These are phyloP conservation scores for Montifringilla adamsi DNA, from an alignment of 2,113 vertebrate species.

Conservation along the genomic window DNA sequence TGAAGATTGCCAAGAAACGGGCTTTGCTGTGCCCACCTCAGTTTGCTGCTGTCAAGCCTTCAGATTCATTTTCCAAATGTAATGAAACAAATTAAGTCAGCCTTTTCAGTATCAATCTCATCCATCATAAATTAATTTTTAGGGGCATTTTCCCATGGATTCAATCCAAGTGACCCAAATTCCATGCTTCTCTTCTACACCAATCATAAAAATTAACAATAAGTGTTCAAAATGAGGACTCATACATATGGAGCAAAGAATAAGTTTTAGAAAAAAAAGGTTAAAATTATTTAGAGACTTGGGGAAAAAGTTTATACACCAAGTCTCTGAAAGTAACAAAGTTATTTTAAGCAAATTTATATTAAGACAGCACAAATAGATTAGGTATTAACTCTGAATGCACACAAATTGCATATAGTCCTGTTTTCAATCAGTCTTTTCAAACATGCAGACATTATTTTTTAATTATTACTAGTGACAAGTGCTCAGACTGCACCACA, in stretches of 20 bases:
- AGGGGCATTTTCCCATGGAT: conserved; percentile 44
- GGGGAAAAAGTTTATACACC: neutral
- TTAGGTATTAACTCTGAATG: neutral
- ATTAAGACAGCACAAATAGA: neutral
- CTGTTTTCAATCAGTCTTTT: conserved; percentile 16
- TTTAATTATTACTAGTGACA: conserved; percentile 14
- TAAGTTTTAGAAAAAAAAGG: neutral
- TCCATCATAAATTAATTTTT: conserved; percentile 37
- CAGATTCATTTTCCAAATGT: neutral
- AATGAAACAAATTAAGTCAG: conserved; percentile 41
- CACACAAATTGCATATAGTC: neutral
- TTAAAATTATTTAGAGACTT: neutral
- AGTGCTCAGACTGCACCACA: neutral
- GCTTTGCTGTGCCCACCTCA: neutral
- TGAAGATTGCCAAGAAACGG: neutral
- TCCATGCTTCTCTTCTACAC: neutral
- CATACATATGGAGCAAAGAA: neutral
- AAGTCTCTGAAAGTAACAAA: neutral
- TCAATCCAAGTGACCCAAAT: neutral
- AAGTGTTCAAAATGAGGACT: neutral
- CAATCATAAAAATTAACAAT: conserved; percentile 26
- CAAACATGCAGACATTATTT: neutral
- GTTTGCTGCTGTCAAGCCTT: conserved; percentile 31
- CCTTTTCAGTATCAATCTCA: conserved; percentile 34
- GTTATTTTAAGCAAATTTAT: neutral